Evolutionary conservation across 1,140 invertebrate species (phyloP), one percentile per base, ranked within the genome.

Genomic region (Heliconius himera): DNA sequence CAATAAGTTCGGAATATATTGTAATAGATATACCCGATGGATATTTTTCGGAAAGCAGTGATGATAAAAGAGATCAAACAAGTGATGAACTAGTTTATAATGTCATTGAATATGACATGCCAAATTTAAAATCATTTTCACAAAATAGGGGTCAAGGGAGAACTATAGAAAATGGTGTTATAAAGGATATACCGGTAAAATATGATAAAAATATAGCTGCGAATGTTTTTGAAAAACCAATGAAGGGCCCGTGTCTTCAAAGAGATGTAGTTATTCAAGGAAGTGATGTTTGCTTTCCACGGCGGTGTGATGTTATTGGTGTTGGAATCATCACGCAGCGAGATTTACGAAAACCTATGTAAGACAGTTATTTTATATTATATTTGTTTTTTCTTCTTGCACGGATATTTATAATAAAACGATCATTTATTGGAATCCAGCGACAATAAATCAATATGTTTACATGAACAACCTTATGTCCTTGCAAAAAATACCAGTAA

Each of bases 51-150:
- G 84, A 87, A 11, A 90, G 77, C 29, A 86, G 79, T 76, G 87
- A 88, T 22, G 81, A 84, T 41, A 33, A 78, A 73, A 74, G 60
- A 38, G 84, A 29, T 70, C 79, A 86, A 41, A 85, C 86, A 1
- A 93, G 89, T 72, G 87, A 91, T 73, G 91, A 93, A 83, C 82
- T 92, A 86, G 89, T 93, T 38, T 93, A 85, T 78, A 91, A 93
- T 77, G 88, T 94, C 49, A 83, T 91, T 18, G 90, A 94, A 79
- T 93, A 94, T 81, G 90, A 93, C 78, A 86, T 85, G 8, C 76
- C 79, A 22, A 81, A 82, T 78, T 84, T 80, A 22, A 74, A 74
- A 33, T 76, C 80, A 9, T 73, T 84, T 73, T 78, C 81, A 41
- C 85, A 83, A 81, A 85, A 81, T 36, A 74, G 66, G 3, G 85